A percentile compares a stretch with the other conserved stretches of the same genome.
Evolutionary conservation across 2,888 invertebrate genomes (phyloP).

Genomic region (Melangyna quadrimaculata): DNA sequence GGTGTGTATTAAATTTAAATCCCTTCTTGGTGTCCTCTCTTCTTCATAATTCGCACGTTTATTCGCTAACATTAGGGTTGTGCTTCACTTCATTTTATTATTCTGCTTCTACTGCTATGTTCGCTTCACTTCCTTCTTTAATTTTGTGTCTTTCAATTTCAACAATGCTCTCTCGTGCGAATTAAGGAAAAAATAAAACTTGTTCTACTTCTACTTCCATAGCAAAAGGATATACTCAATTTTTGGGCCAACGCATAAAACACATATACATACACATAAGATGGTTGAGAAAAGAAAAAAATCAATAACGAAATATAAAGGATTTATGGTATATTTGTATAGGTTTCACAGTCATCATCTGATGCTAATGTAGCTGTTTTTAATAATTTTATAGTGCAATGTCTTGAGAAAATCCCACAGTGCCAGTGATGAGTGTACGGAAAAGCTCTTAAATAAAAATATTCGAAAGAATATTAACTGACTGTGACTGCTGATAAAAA

Average conservation of each 20-base stretch:
- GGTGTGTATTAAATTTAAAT: constrained; percentile 18
- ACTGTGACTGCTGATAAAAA: constrained; percentile 17
- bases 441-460: constrained; percentile 19
- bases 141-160: constrained; percentile 14
- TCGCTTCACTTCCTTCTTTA: constrained; percentile 13
- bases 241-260: constrained; percentile 63
- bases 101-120: background rate
- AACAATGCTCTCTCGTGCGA: constrained; percentile 14
- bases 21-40: constrained; percentile 25
- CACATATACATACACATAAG: background rate
- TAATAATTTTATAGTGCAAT: constrained; percentile 52
- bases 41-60: constrained; percentile 45
- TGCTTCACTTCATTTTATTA: constrained; percentile 47
- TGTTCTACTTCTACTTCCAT: constrained; percentile 35
- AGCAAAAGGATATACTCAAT: constrained; percentile 40
- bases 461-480: constrained; percentile 24
- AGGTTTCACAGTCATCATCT: constrained; percentile 50
- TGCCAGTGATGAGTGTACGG: background rate
- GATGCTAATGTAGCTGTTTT: constrained; percentile 36
- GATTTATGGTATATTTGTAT: constrained; percentile 31
- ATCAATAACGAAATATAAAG: constrained; percentile 48
- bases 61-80: constrained; percentile 37
- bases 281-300: constrained; percentile 49
- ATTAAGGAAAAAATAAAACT: constrained; percentile 40
- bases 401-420: constrained; percentile 34